Base-by-base conservation (phyloP, 2,113 vertebrate genomes). In the Perca schrenkii region DNA sequence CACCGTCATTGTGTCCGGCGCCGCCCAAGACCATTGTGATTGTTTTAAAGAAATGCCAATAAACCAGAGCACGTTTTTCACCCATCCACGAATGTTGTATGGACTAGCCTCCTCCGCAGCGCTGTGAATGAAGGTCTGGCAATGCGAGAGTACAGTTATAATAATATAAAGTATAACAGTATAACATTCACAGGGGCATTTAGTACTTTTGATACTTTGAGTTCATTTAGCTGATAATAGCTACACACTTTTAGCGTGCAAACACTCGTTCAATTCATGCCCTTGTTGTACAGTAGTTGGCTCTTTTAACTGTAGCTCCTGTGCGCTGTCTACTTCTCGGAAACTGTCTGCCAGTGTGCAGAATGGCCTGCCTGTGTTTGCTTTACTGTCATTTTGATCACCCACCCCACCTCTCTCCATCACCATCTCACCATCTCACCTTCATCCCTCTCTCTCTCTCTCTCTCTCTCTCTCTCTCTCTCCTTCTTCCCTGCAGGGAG, bases 401-500 rank as follows among this genome's bases (percentile, higher is more conserved):
- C 53, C 31, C 63, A 11, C 72, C 56, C 69, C 13, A 25, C 21
- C 47, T 28, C 65, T 58, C 63, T 58, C 36, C 47, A 31, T 74
- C 53, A 43, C 40, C 10, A 43, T 50, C 63, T 74, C 53, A 43
- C 40, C 10, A 43, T 50, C 63, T 22, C 19, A 43, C 40, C 40
- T 43, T 43, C 40, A 43, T 4, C 54, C 3, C 53, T 43, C 63
- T 31, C 34, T 46, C 77, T 66, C 72, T 76, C 63, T 22, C 72
- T 61, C 52, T 57, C 60, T 47, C 74, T n/a, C 53, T 25, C 57
- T 58, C 66, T 74, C 62, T 70, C 40, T 52, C 58, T 73, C 54
- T 68, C 76, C 69, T 52, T 83, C 69, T 76, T 57, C 49, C 85
- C 82, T 83, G 34, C 96, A 99, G 98, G 98, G 98, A 14, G 94